phyloP scores from a whole-genome alignment of 2,797 vertebrate species.

The Lepilemur septentrionalis region DNA sequence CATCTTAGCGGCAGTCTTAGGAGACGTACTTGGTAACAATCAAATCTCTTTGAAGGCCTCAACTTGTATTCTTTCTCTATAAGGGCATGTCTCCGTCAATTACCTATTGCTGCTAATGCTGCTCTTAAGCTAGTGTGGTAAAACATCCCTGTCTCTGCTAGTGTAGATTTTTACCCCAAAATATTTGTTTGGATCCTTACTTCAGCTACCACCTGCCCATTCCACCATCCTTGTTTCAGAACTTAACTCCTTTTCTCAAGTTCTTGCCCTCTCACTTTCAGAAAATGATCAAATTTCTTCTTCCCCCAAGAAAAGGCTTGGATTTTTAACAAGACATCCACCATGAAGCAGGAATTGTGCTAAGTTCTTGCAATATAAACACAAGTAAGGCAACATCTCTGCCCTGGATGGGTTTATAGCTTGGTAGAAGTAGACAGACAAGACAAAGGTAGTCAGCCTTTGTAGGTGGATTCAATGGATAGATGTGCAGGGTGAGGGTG shows the following conservation, averaged over 20 bases:
- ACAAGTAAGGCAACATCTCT: background rate
- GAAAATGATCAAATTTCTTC: background rate
- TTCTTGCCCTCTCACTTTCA: background rate
- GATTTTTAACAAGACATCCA: background rate
- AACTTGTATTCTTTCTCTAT: background rate
- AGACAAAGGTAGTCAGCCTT: background rate
- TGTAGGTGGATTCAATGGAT: background rate
- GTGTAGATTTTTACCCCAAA: background rate
- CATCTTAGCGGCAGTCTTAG: background rate
- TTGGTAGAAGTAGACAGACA: background rate
- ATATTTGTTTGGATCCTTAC: too few relatives aligned
- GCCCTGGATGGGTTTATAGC: background rate
- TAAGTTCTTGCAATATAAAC: background rate
- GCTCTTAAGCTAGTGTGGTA: background rate
- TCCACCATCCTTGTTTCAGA: background rate
- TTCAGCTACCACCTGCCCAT: background rate
- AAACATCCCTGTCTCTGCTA: background rate
- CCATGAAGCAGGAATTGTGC: background rate
- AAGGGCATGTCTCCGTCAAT: background rate
- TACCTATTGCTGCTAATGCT: too few relatives aligned
- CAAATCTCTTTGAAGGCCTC: background rate
- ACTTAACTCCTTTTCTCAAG: background rate
- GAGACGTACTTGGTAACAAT: background rate
- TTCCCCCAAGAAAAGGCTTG: background rate
- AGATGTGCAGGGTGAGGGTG: background rate